Conservation (phyloP, 1,140 invertebrate species). For the Eumeta japonica region DNA sequence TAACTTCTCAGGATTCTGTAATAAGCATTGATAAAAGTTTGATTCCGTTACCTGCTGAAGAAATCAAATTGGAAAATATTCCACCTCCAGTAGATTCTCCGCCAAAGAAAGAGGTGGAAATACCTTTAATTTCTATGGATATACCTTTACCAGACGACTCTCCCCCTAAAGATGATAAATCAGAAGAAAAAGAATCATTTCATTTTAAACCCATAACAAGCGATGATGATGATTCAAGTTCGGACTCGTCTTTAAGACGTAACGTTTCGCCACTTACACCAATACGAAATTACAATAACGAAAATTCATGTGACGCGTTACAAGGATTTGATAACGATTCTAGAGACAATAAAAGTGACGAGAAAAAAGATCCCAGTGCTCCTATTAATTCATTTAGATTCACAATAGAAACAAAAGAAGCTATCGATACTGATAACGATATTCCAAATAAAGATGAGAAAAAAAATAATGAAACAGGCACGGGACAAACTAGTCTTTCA, state of each 20-base stretch:
- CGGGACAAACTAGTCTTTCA: slow-evolving; percentile 23
- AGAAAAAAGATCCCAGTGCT: slow-evolving; percentile 38
- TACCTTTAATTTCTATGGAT: slow-evolving; percentile 26
- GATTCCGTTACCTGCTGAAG: slow-evolving; percentile 36
- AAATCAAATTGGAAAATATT: slow-evolving; percentile 43
- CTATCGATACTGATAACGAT: slow-evolving; percentile 26
- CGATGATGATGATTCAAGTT: slow-evolving; percentile 44
- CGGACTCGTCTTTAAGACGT: slow-evolving; percentile 31
- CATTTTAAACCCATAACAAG: slow-evolving; percentile 40
- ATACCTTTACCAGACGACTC: slow-evolving; percentile 40
- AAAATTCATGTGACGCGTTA: slow-evolving; percentile 50
- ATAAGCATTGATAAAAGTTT: slow-evolving; percentile 28
- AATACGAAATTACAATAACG: slow-evolving; percentile 47
- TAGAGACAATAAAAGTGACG: slow-evolving; percentile 26
- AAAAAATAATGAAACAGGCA: too few relatives aligned
- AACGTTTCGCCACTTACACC: slow-evolving; percentile 52
- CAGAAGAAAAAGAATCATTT: slow-evolving; percentile 29
- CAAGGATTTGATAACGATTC: slow-evolving; percentile 47
- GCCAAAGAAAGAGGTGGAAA: slow-evolving; percentile 32
- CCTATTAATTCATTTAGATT: slow-evolving; percentile 45
- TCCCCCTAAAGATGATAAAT: too few relatives aligned
- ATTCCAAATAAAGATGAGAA: slow-evolving; percentile 29
- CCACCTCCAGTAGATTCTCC: slow-evolving; percentile 35
- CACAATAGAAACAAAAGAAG: slow-evolving; percentile 34
- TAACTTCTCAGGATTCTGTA: slow-evolving; percentile 53